phyloP scores from a whole-genome alignment of 2,888 invertebrate species.

The Drosophila tanythrix region DNA sequence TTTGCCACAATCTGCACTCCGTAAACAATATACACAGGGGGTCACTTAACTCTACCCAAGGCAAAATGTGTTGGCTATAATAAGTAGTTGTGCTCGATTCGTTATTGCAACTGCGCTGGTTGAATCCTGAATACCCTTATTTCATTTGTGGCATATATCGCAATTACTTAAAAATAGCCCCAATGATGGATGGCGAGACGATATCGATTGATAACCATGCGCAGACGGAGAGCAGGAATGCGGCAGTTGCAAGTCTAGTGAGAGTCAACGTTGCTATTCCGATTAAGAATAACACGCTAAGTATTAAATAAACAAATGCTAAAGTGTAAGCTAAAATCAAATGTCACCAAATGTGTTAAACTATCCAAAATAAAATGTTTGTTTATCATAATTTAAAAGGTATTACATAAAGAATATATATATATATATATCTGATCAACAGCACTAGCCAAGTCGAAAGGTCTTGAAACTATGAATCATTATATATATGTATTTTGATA shows the following conservation, averaged over 20 bases:
- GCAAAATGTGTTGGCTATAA: slow-evolving; percentile 4
- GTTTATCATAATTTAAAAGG: no score
- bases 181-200: neutral
- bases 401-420: no score
- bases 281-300: neutral
- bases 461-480: neutral
- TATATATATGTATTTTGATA: neutral
- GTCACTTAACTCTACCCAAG: slow-evolving; percentile 9
- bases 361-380: no score
- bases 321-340: neutral
- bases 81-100: slow-evolving; percentile 2
- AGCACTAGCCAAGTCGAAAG: neutral
- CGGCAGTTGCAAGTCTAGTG: neutral
- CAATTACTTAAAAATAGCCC: neutral
- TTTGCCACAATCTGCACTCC: neutral
- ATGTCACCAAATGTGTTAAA: neutral
- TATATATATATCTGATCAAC: neutral
- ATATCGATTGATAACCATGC: neutral
- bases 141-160: neutral
- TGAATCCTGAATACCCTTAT: neutral
- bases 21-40: slow-evolving; percentile 2
- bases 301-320: neutral
- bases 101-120: neutral
- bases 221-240: neutral
- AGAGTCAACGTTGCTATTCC: neutral